Base-by-base conservation (phyloP, 2,113 vertebrate species). In the Cyanoramphus novaezelandiae region DNA sequence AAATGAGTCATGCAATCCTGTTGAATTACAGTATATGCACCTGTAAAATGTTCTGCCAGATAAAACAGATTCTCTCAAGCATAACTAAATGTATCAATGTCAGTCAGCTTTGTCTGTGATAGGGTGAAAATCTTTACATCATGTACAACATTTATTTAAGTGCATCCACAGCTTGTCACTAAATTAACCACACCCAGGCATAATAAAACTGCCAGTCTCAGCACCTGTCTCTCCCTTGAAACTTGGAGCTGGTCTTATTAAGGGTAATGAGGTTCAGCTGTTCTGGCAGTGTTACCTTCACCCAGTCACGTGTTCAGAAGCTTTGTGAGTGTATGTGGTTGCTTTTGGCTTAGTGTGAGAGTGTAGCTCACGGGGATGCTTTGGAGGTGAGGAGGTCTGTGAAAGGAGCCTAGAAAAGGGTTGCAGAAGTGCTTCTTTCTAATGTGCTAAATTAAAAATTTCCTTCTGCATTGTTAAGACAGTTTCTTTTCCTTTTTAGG, bases 331-430 rank as follows among this genome's bases (percentile, higher is more conserved):
- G 1, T 0, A 3, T 0, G 2, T 11, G 11, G 4, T 2, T 67
- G 6, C 1, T 31, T 33, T 77, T 72, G 46, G 4, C 2, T 47
- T 24, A 11, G 35, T 27, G n/a, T 13, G 19, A 74, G 63, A 3
- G 18, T 24, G 11, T 1, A 57, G 23, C 0, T 0, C 4, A 1
- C 0, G 0, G 3, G 6, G 20, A 4, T 31, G 20, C 7, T 6
- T 35, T 19, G 5, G n/a, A 37, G 47, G 21, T 39, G 23, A 88
- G 46, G 41, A 20, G n/a, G 17, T 18, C 39, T 44, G 9, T 2
- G 46, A 65, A 68, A 85, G 49, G 35, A 55, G 5, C 52, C 8
- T 65, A 5, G 35, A 19, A 8, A 77, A 39, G 10, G 5, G 28
- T 21, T 70, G 37, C 0, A 29, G 29, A 25, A 17, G 2, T 35